These are phyloP conservation scores for Corythornis leucogaster DNA, from an alignment of 2,797 vertebrate species.

Conservation along the genomic window DNA sequence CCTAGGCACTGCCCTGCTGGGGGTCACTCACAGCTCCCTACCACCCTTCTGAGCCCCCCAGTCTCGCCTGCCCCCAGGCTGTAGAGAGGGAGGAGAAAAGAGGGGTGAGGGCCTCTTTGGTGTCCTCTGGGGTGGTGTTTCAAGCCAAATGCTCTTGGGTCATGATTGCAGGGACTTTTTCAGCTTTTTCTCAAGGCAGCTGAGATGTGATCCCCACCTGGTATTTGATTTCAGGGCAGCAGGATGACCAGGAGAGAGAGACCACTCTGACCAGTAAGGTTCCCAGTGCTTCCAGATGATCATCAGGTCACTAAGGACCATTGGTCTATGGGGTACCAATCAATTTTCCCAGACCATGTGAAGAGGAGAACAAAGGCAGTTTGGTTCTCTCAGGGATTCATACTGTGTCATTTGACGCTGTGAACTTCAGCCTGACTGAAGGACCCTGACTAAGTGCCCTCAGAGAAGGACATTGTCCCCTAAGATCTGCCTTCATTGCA, in stretches of 20 bases:
- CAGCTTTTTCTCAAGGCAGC: neutral
- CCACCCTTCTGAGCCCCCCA: rapidly evolving
- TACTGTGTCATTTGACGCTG: neutral
- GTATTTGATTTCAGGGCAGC: neutral
- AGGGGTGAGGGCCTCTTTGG: neutral
- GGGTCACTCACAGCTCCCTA: neutral
- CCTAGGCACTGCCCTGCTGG: neutral
- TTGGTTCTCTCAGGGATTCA: neutral
- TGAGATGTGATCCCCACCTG: neutral
- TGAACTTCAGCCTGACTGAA: neutral
- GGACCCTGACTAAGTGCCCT: neutral
- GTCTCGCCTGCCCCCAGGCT: neutral
- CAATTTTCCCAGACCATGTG: rapidly evolving
- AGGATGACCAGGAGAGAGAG: neutral
- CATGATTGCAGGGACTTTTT: neutral
- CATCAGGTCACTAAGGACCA: neutral
- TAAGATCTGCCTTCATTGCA: neutral
- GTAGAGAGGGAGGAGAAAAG: neutral
- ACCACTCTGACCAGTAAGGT: neutral
- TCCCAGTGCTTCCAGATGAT: neutral
- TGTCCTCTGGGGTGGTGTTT: neutral
- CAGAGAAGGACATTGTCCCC: neutral
- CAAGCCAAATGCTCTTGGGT: neutral
- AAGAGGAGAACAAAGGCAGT: neutral
- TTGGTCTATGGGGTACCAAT: neutral